These are phyloP conservation scores for Cheilosia pagana DNA, from an alignment of 2,888 invertebrate species.

Conservation along the genomic window DNA sequence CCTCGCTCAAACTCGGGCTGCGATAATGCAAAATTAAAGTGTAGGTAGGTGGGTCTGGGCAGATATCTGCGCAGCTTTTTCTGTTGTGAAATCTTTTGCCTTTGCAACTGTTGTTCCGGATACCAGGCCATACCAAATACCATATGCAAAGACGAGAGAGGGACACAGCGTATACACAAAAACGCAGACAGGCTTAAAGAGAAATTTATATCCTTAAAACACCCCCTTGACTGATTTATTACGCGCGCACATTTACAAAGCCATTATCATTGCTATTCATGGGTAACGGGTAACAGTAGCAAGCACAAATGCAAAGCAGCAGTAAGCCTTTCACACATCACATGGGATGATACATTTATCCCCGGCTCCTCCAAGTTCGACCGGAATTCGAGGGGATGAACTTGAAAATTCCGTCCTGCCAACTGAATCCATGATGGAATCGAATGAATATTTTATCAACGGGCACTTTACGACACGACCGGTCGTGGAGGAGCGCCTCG, in stretches of 20 bases:
- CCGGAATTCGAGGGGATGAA: slow-evolving; percentile 70
- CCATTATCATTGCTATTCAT: slow-evolving; percentile 78
- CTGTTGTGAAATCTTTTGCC: slow-evolving; percentile 28
- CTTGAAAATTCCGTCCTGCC: slow-evolving; percentile 73
- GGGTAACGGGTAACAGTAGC: slow-evolving; percentile 50
- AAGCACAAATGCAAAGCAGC: slow-evolving; percentile 71
- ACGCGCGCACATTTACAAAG: slow-evolving; percentile 79
- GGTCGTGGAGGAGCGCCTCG: slow-evolving; percentile 41
- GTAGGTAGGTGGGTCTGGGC: slow-evolving; percentile 8
- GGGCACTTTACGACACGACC: slow-evolving; percentile 55
- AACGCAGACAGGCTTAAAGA: slow-evolving; percentile 78
- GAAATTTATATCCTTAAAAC: slow-evolving; percentile 80
- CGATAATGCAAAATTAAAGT: slow-evolving; percentile 71
- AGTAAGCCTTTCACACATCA: slow-evolving; percentile 75
- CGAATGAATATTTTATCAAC: slow-evolving; percentile 79
- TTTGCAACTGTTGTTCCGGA: slow-evolving; percentile 42
- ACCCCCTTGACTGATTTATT: slow-evolving; percentile 80
- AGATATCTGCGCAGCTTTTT: slow-evolving; percentile 26
- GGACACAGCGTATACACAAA: slow-evolving; percentile 34
- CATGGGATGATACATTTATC: slow-evolving; percentile 66
- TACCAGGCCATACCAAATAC: slow-evolving; percentile 59
- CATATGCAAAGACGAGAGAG: slow-evolving; percentile 57
- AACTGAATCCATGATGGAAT: slow-evolving; percentile 76
- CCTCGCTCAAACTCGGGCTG: slow-evolving; percentile 29
- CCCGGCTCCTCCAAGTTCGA: slow-evolving; percentile 33